Base-by-base conservation (phyloP, 2,888 invertebrate genomes). In the Pyrgus malvae region DNA sequence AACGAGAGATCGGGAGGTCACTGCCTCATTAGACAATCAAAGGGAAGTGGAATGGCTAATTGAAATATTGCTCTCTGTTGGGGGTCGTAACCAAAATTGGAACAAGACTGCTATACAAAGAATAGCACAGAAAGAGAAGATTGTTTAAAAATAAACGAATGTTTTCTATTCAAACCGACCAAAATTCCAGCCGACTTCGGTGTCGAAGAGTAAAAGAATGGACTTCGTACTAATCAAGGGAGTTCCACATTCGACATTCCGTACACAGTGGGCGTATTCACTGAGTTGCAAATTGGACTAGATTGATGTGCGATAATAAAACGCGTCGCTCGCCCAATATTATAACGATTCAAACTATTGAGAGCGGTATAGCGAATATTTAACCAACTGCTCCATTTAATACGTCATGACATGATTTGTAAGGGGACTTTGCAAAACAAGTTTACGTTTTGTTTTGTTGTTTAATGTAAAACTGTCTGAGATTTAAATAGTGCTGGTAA, bases 231-330 rank as follows among this genome's bases (percentile, higher is more conserved):
- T 48, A 38, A 49, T 29, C 40, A 40, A 38, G 29, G 19, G 48
- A 40, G 29, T 12, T 49, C 19, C 27, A 11, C 17, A 11, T 31
- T 29, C 7, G 7, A 33, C 11, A 21, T 16, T 16, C n/a, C 19
- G 27, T 23, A 9, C n/a, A 11, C 21, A 35, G 12, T 8, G 8
- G 23, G 14, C 21, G 11, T 40, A 51, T 35, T 51, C 41, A 27
- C 23, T 5, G 35, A 25, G 11, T 23, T 8, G 50, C 35, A 51
- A 53, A 29, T 45, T 38, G 45, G 21, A 23, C 29, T 19, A 21
- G 37, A 53, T 42, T 51, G 29, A 53, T 53, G 44, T 29, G 44
- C 31, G 51, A 45, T 45, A 29, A 38, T 45, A 38, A 53, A 50
- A 45, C 33, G 11, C 38, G 35, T 19, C 8, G 33, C 35, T 12